Conservation (phyloP, 2,888 invertebrate species). For the Toxonevra muliebris region DNA sequence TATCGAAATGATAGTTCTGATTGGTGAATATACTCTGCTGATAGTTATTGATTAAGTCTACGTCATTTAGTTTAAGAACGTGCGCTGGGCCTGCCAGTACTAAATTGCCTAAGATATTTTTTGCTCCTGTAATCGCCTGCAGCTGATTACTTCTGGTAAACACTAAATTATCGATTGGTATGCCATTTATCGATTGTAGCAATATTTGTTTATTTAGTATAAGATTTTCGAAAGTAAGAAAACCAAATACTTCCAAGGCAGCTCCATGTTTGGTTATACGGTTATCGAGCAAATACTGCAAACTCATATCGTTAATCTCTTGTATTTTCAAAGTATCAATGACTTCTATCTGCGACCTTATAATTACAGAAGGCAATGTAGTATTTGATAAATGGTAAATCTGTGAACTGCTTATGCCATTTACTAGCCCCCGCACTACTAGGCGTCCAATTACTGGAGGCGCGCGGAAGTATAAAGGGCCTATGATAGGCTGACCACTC, state of each 20-base stretch:
- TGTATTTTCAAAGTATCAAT: slow-evolving; percentile 43
- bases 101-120: slow-evolving; percentile 49
- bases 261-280: slow-evolving; percentile 51
- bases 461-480: slow-evolving; percentile 45
- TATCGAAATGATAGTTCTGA: slow-evolving; percentile 52
- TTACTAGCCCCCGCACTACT: slow-evolving; percentile 46
- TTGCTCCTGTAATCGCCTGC: slow-evolving; percentile 51
- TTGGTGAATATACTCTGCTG: slow-evolving; percentile 50
- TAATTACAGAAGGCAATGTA: slow-evolving; percentile 43
- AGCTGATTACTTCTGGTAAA: slow-evolving; percentile 44
- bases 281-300: slow-evolving; percentile 53
- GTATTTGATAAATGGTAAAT: slow-evolving; percentile 44
- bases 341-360: slow-evolving; percentile 40
- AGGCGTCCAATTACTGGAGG: slow-evolving; percentile 44
- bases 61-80: slow-evolving; percentile 50
- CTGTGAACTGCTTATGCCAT: slow-evolving; percentile 36
- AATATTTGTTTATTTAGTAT: slow-evolving; percentile 45
- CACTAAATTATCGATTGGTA: slow-evolving; percentile 50
- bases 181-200: slow-evolving; percentile 54
- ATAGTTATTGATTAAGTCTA: slow-evolving; percentile 51
- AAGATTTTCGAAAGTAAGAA: slow-evolving; percentile 53
- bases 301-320: slow-evolving; percentile 51
- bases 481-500: slow-evolving; percentile 44
- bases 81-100: slow-evolving; percentile 52
- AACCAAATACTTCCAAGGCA: slow-evolving; percentile 54